phyloP scores from a whole-genome alignment of 2,888 invertebrate genomes.

The Lithosia quadra region DNA sequence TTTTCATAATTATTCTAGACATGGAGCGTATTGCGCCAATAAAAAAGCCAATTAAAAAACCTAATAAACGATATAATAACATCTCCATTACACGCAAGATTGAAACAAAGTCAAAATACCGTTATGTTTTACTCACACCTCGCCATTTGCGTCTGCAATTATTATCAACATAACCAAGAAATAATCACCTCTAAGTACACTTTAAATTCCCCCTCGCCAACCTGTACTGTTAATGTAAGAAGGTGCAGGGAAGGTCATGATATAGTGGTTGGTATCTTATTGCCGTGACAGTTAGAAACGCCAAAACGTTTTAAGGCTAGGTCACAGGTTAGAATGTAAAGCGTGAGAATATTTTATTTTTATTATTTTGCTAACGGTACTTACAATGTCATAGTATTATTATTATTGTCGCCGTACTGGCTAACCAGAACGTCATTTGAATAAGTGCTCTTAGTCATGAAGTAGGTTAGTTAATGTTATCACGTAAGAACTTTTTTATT shows the following conservation, averaged over 20 bases:
- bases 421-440: conserved; percentile 15
- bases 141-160: conserved; percentile 74
- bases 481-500: not conserved
- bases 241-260: conserved; percentile 50
- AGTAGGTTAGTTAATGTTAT: conserved; percentile 4
- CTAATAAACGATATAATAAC: conserved; percentile 25
- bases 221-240: conserved; percentile 20
- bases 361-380: conserved; percentile 51
- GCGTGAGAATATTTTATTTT: conserved; percentile 73
- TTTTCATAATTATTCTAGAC: not conserved
- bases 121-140: conserved; percentile 75
- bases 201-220: conserved; percentile 22
- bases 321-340: conserved; percentile 76
- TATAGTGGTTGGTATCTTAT: conserved; percentile 65
- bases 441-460: conserved; percentile 16
- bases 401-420: conserved; percentile 21
- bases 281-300: conserved; percentile 77
- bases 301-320: conserved; percentile 72
- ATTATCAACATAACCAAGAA: conserved; percentile 60
- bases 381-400: conserved; percentile 30
- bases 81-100: conserved; percentile 44
- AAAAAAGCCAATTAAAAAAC: conserved; percentile 17
- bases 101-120: conserved; percentile 64
- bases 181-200: conserved; percentile 48
- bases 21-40: conserved; percentile 12